Conservation (phyloP, 2,888 invertebrate genomes). For the Stenchaetothrips biformis region DNA sequence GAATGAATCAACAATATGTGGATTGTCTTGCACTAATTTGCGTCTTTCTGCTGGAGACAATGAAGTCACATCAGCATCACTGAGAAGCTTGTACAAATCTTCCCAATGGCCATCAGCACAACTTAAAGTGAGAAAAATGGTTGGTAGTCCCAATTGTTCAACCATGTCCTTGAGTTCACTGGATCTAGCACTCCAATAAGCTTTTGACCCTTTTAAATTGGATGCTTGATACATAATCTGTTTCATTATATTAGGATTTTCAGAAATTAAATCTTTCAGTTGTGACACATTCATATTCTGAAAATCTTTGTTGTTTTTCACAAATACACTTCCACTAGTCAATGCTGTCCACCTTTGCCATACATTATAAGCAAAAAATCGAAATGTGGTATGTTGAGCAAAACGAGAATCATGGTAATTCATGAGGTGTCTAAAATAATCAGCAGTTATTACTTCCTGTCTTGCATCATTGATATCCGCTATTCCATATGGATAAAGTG, state of each 20-base stretch:
- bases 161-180: conserved; percentile 35
- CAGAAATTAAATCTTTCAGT: conserved; percentile 26
- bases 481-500: conserved; percentile 31
- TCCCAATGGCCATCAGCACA: conserved; percentile 35
- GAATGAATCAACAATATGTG: too few relatives aligned
- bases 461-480: conserved; percentile 30
- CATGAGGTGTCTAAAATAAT: conserved; percentile 27
- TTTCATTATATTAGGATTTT: conserved; percentile 28
- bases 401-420: conserved; percentile 26
- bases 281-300: too few relatives aligned
- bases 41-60: background rate
- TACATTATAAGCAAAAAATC: conserved; percentile 30
- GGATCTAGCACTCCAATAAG: conserved; percentile 31
- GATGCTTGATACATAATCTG: conserved; percentile 33
- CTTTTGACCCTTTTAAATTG: conserved; percentile 32
- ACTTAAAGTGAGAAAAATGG: too few relatives aligned
- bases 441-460: background rate
- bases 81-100: conserved; percentile 30
- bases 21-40: too few relatives aligned
- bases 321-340: background rate
- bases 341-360: background rate
- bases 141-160: conserved; percentile 33
- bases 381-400: conserved; percentile 26
- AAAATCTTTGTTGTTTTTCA: too few relatives aligned
- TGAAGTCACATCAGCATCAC: background rate